These are phyloP conservation scores for Paraescarpia echinospica DNA, from an alignment of 1,140 invertebrate species.

Conservation along the genomic window DNA sequence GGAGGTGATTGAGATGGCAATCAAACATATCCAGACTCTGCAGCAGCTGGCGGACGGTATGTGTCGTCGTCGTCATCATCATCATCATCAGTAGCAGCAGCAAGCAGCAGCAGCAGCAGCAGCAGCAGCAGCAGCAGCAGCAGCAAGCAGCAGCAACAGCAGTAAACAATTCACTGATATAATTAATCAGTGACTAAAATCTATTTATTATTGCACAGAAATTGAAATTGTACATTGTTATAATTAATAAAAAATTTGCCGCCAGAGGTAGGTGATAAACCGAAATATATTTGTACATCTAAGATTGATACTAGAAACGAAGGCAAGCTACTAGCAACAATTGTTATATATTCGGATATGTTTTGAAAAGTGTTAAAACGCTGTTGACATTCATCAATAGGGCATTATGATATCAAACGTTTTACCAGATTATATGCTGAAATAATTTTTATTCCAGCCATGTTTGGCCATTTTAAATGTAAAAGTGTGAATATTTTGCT, in stretches of 20 bases:
- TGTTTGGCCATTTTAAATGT: slow-evolving; percentile 20
- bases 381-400: not conserved
- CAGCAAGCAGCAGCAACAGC: too few species aligned
- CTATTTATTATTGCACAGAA: too few species aligned
- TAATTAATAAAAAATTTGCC: too few species aligned
- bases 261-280: too few species aligned
- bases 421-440: not conserved
- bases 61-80: slow-evolving; percentile 20
- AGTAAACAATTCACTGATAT: too few species aligned
- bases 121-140: too few species aligned
- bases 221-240: too few species aligned
- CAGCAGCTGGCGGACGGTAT: slow-evolving; percentile 36
- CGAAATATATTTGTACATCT: not conserved
- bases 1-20: slow-evolving; percentile 98
- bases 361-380: not conserved
- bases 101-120: too few species aligned
- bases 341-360: not conserved
- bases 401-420: not conserved
- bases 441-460: not conserved
- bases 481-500: slow-evolving; percentile 4
- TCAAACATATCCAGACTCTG: slow-evolving; percentile 68
- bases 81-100: not conserved
- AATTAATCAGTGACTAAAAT: too few species aligned
- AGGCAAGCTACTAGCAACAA: not conserved
- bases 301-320: not conserved